Conservation (phyloP, 1,140 invertebrate genomes). For the Pseudomyrmex sp. region DNA sequence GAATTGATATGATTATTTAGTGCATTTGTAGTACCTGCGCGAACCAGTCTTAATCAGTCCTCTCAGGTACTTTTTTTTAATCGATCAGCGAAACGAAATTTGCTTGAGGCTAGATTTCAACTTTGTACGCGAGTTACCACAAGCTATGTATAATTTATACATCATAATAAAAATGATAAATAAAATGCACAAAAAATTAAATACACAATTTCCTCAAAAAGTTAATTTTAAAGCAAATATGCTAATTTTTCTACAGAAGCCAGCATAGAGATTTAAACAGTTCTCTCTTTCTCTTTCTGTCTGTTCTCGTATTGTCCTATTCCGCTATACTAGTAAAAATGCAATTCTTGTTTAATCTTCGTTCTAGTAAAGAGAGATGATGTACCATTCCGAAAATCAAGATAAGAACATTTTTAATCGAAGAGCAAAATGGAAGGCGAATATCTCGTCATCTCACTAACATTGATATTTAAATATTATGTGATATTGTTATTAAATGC, state of each 20-base stretch:
- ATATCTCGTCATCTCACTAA: constrained; percentile 2
- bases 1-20: constrained; percentile 73
- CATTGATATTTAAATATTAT: constrained; percentile 32
- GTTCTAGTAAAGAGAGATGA: constrained; percentile 45
- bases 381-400: constrained; percentile 45
- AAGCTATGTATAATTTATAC: background rate
- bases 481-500: constrained; percentile 55
- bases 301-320: constrained; percentile 65
- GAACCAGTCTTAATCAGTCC: constrained; percentile 59
- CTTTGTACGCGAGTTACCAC: background rate
- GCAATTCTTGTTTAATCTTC: constrained; percentile 35
- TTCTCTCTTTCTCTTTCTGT: background rate
- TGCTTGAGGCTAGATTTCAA: constrained; percentile 50
- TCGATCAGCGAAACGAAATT: constrained; percentile 66
- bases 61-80: constrained; percentile 67
- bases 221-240: background rate
- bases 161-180: no score
- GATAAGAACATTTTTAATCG: constrained; percentile 43
- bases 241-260: constrained; percentile 17
- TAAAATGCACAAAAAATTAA: background rate
- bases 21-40: constrained; percentile 66
- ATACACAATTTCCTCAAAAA: constrained; percentile 15
- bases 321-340: constrained; percentile 46
- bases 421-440: constrained; percentile 65
- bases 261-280: constrained; percentile 6